Evolutionary conservation across 1,140 invertebrate genomes (phyloP), one percentile per base, ranked within the genome.

Genomic region (Nymphalis io): DNA sequence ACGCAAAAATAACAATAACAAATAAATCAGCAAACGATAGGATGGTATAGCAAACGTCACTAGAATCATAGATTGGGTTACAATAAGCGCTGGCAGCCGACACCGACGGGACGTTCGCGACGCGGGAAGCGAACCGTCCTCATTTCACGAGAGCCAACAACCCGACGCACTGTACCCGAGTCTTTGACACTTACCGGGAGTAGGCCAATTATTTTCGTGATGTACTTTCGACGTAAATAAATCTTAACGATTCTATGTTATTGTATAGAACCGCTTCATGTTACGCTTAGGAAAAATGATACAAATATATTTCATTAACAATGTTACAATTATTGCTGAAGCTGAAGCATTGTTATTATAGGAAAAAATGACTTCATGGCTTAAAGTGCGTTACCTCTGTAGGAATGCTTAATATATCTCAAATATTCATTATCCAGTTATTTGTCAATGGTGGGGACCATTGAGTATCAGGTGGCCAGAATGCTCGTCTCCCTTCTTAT

Each of bases 121-220:
- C 48, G 48, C 85, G 81, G 83, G 81, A 87, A 85, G 82, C 75
- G 64, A 33, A 51, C 46, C 77, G 85, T 60, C 83, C 86, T 75
- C 82, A 86, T 88, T 90, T 84, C 79, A 67, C 44, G 48, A 63
- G 85, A 88, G 86, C 81, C 85, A 88, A 84, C 82, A 88, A 88
- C 88, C 84, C 75, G 79, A 23, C 66, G 63, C 59, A 78, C 12
- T 20, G 80, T 76, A 81, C 74, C 74, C 79, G 72, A 86, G 83
- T 88, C 82, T 88, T 87, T 90, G 84, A 90, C 88, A 88, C 85
- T 87, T 87, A 68, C 76, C 70, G 77, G 62, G 79, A 89, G 87
- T 89, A 84, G 87, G 85, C 79, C 87, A 85, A 85, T 88, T 89
- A 89, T 89, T 89, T 89, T 86, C 73, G 87, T 84, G 74, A 71